Evolutionary conservation across 92 coral and sea anemone genomes (phyloP).

Genomic region (Muricea muricata): DNA sequence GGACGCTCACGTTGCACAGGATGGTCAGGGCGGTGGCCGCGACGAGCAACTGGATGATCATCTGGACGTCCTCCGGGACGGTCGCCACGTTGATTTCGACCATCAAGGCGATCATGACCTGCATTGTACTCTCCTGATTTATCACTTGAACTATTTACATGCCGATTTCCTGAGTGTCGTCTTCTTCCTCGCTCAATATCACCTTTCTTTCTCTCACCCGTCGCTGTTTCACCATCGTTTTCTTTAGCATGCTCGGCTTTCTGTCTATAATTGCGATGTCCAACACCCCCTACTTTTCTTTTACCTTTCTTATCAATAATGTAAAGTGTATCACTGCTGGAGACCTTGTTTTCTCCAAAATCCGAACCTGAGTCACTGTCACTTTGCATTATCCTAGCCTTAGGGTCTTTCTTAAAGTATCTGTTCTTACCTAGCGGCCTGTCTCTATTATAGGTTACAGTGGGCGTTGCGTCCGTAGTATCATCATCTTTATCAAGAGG

Average conservation of each 20-base stretch:
- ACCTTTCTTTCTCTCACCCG: conserved; percentile 26
- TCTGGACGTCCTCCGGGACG: neutral
- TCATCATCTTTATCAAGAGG: conserved; percentile 29
- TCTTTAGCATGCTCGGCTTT: conserved; percentile 20
- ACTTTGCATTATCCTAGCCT: neutral
- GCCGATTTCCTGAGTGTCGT: conserved; percentile 36
- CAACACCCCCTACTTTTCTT: conserved; percentile 72
- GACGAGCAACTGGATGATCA: neutral
- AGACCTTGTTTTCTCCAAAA: neutral
- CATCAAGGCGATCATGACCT: neutral
- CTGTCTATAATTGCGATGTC: conserved; percentile 59
- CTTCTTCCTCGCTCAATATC: conserved; percentile 22
- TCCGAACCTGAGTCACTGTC: conserved; percentile 11
- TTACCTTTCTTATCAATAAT: conserved; percentile 69
- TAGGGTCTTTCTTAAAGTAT: conserved; percentile 19
- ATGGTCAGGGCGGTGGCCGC: neutral
- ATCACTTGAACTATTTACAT: conserved; percentile 23
- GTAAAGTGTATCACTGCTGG: neutral
- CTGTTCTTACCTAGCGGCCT: conserved; percentile 39
- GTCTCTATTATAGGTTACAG: conserved; percentile 25
- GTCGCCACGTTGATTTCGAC: neutral
- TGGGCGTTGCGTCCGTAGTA: neutral
- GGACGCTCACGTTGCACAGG: neutral
- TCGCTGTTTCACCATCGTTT: too few relatives aligned
- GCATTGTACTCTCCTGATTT: conserved; percentile 37